Evolutionary conservation across 2,113 vertebrate species (phyloP).

Genomic region (Vidua macroura): DNA sequence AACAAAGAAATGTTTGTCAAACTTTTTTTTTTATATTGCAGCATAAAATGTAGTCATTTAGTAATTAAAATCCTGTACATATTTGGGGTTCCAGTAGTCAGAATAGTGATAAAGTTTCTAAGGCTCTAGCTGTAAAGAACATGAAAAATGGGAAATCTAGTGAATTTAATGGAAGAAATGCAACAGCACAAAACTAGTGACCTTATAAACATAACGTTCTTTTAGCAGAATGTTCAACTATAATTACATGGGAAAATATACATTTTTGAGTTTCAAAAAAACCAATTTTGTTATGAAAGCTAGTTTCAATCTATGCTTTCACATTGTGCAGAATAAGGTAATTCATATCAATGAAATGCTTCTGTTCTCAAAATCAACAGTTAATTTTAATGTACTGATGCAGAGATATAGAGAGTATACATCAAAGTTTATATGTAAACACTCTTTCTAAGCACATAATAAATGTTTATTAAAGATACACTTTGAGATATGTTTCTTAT

Average conservation of each 20-base stretch:
- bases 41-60: neutral
- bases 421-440: constrained; percentile 42
- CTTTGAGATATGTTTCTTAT: constrained; percentile 18
- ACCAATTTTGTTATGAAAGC: neutral
- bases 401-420: constrained; percentile 10
- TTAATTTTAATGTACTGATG: constrained; percentile 33
- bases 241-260: neutral
- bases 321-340: neutral
- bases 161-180: neutral
- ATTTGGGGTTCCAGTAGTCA: neutral
- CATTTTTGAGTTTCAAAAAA: neutral
- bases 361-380: constrained; percentile 19
- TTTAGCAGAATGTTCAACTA: neutral
- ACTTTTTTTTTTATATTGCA: neutral
- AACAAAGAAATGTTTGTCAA: neutral
- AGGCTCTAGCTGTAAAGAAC: neutral
- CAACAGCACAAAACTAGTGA: neutral
- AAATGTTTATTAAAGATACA: neutral
- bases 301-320: neutral
- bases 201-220: neutral
- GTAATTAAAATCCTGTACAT: neutral
- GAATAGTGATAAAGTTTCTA: neutral
- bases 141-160: neutral
- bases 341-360: constrained; percentile 19
- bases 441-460: constrained; percentile 24